Conservation (phyloP, 2,113 vertebrate species). For the Pelvicachromis taeniatus region DNA sequence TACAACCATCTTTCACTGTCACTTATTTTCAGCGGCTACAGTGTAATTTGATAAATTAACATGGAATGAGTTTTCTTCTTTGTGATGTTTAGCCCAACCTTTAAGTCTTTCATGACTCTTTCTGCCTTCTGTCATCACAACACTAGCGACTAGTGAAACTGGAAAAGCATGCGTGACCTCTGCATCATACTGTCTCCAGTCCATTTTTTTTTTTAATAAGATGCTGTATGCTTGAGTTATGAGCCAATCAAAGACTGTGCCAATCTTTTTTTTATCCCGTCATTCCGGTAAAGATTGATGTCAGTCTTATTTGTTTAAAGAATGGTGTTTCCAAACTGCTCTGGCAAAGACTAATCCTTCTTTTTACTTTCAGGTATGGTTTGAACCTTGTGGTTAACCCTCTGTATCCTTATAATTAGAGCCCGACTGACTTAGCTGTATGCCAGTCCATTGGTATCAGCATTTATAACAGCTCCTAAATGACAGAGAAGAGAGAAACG, state of each 20-base stretch:
- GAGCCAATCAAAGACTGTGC: background rate
- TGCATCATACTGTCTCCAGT: background rate
- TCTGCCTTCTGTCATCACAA: background rate
- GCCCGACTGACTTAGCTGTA: background rate
- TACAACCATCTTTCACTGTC: background rate
- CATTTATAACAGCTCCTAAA: background rate
- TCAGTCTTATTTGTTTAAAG: background rate
- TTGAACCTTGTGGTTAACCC: background rate
- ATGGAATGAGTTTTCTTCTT: background rate
- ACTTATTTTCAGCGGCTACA: background rate
- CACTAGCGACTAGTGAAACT: background rate
- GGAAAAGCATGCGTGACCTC: background rate
- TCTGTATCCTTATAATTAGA: background rate
- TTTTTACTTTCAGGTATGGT: background rate
- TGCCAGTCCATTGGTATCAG: background rate
- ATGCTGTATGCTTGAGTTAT: background rate
- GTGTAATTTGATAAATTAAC: background rate
- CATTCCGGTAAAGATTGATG: background rate
- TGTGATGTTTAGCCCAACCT: background rate
- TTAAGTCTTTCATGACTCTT: background rate
- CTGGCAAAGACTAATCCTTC: background rate
- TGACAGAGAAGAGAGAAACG: background rate
- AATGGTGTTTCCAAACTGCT: background rate
- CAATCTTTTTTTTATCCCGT: background rate
- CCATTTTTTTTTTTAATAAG: background rate